Evolutionary conservation across 2,888 invertebrate species (phyloP).

Genomic region (Caenorhabditis sp.): DNA sequence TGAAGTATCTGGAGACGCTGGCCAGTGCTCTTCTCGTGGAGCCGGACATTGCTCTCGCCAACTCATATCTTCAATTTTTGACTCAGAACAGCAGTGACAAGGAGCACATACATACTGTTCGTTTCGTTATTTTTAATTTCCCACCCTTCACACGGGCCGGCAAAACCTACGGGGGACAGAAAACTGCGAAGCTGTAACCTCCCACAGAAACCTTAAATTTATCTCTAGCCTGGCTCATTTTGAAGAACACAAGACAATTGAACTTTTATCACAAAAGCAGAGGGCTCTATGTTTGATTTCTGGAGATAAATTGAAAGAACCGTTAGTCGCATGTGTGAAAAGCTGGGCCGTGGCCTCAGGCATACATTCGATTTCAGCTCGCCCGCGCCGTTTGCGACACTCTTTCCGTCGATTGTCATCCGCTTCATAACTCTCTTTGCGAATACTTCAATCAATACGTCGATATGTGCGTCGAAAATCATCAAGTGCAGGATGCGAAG

Average conservation of each 20-base stretch:
- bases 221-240: too few species aligned
- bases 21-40: constrained; percentile 33
- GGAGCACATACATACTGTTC: constrained; percentile 15
- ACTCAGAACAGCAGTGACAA: constrained; percentile 14
- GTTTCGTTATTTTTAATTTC: too few species aligned
- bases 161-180: too few species aligned
- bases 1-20: constrained; percentile 25
- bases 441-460: constrained; percentile 52
- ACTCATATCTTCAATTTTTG: constrained; percentile 44
- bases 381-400: constrained; percentile 24
- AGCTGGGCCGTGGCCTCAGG: too few species aligned
- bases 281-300: too few species aligned
- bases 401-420: constrained; percentile 6
- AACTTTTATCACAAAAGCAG: too few species aligned
- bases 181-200: too few species aligned
- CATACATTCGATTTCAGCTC: constrained; percentile 20
- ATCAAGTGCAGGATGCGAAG: neutral
- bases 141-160: too few species aligned
- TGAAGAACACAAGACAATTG: too few species aligned
- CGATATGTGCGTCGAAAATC: constrained; percentile 24
- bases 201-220: too few species aligned
- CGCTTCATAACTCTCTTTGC: constrained; percentile 24
- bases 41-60: constrained; percentile 11
- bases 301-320: too few species aligned
- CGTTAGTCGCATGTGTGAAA: too few species aligned